phyloP scores from a whole-genome alignment of 1,140 invertebrate species.

The Drosophila melanica region DNA sequence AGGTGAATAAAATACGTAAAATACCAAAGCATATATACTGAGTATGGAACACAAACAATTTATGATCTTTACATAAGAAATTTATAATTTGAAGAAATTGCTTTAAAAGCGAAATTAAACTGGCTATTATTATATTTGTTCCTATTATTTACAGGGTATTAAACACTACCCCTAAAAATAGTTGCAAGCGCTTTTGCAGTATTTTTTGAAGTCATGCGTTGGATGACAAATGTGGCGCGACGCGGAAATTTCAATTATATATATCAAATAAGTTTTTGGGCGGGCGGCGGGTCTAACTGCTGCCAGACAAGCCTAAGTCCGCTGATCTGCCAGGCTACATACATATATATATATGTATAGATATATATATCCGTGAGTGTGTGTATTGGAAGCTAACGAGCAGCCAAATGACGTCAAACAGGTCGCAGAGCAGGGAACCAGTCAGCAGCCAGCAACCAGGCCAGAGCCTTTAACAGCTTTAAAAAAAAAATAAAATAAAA shows the following conservation, averaged over 20 bases:
- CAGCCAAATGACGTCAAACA: constrained; percentile 44
- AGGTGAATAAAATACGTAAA: too few species aligned
- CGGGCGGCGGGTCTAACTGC: too few species aligned
- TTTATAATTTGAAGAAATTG: too few species aligned
- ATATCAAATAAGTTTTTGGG: constrained; percentile 15
- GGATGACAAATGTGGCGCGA: constrained; percentile 43
- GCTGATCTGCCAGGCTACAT: not conserved
- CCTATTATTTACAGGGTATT: not conserved
- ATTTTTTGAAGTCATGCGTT: constrained; percentile 30
- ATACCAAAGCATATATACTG: too few species aligned
- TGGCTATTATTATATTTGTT: too few species aligned
- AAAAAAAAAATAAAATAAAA: constrained; percentile 18
- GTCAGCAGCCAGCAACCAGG: constrained; percentile 13
- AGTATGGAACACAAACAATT: too few species aligned
- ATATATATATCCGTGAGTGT: not conserved
- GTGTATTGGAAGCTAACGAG: constrained; percentile 13
- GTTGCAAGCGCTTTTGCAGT: constrained; percentile 25
- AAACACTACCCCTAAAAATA: not conserved
- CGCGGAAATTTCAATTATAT: constrained; percentile 45
- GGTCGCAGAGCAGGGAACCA: constrained; percentile 22
- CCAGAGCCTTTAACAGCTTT: constrained; percentile 39
- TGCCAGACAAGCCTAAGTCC: not conserved
- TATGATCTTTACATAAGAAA: too few species aligned
- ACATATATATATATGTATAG: not conserved
- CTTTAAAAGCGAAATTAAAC: too few species aligned